Evolutionary conservation across 2,113 vertebrate genomes (phyloP).

Genomic region (Eulacestoma nigropectus): DNA sequence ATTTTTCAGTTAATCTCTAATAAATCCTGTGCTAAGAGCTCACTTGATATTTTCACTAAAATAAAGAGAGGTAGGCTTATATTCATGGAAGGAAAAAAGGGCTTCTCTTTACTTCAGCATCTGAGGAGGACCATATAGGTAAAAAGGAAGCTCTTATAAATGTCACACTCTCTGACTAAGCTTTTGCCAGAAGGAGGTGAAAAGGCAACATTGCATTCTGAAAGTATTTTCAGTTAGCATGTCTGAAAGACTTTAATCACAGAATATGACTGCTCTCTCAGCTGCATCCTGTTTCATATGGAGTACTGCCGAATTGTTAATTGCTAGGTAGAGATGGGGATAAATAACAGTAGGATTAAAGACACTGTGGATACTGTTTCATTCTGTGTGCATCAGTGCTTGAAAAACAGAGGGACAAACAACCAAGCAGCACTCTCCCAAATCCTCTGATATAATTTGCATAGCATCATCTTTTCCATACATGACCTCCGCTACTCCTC

Average conservation of each 20-base stretch:
- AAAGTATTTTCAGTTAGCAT: not conserved
- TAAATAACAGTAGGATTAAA: slow-evolving; percentile 24
- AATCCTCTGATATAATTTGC: slow-evolving; percentile 28
- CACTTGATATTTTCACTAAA: not conserved
- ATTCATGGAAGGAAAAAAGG: not conserved
- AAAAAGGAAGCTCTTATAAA: not conserved
- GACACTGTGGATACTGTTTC: not conserved
- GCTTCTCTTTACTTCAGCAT: not conserved
- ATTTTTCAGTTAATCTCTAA: not conserved
- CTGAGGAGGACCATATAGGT: not conserved
- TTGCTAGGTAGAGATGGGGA: not conserved
- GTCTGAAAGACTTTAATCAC: not conserved
- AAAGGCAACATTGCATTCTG: not conserved
- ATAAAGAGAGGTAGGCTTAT: not conserved
- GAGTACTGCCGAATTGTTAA: not conserved
- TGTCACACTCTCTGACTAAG: not conserved
- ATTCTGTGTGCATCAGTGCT: not conserved
- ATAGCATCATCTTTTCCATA: not conserved
- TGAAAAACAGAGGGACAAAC: not conserved
- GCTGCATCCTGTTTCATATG: not conserved
- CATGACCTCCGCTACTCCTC: not conserved
- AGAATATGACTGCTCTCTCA: not conserved
- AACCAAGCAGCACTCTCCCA: not conserved
- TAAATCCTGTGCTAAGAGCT: not conserved
- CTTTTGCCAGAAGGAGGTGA: not conserved